These are phyloP conservation scores for Scopus umbretta DNA, from an alignment of 2,113 vertebrate genomes.

Conservation along the genomic window DNA sequence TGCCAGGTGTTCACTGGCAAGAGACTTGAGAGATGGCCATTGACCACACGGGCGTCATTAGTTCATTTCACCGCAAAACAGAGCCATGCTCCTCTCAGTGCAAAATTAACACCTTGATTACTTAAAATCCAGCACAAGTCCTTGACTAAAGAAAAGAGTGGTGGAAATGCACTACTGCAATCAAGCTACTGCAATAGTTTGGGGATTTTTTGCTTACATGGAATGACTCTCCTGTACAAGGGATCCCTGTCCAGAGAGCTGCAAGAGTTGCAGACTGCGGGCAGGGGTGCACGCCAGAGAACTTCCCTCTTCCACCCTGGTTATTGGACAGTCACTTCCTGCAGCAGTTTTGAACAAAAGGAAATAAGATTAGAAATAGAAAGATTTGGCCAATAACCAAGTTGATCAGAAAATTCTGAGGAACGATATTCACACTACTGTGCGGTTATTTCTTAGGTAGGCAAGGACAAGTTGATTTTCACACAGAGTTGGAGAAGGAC, in stretches of 20 bases:
- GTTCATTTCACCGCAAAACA: background rate
- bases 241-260: slow-evolving; percentile 85
- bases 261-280: slow-evolving; percentile 80
- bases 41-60: background rate
- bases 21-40: background rate
- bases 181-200: background rate
- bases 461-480: background rate
- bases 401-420: background rate
- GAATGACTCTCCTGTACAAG: slow-evolving; percentile 79
- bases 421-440: background rate
- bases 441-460: background rate
- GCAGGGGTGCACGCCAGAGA: slow-evolving; percentile 75
- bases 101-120: background rate
- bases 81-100: background rate
- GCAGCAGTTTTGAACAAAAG: background rate
- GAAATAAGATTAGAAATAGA: background rate
- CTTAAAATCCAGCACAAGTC: background rate
- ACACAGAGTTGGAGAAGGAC: background rate
- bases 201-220: slow-evolving; percentile 72
- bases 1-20: background rate
- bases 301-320: slow-evolving; percentile 62
- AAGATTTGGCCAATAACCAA: background rate
- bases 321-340: background rate
- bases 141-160: background rate
- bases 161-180: background rate